Evolutionary conservation across 2,797 vertebrate species (phyloP).

Genomic region (Phrynocephalus vlangalii): DNA sequence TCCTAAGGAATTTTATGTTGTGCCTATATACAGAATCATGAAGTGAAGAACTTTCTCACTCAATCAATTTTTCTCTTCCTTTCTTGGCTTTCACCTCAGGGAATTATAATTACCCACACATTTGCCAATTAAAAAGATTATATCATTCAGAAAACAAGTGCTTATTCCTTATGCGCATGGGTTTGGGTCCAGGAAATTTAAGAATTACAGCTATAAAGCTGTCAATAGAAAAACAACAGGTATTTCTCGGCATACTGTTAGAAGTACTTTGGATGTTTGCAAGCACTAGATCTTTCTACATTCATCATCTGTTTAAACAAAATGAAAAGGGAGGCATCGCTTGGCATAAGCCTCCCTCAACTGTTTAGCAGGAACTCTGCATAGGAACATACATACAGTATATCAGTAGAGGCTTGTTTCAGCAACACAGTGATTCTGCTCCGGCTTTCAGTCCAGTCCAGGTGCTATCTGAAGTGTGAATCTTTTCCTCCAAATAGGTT

Average conservation of each 20-base stretch:
- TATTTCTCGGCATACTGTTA: background rate
- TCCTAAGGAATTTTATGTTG: background rate
- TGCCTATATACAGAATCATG: background rate
- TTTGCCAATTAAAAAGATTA: background rate
- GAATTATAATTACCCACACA: slow-evolving; percentile 11
- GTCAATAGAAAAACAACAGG: background rate
- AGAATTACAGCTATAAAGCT: background rate
- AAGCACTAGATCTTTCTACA: background rate
- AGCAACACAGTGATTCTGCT: too few relatives aligned
- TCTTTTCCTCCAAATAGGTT: too few relatives aligned
- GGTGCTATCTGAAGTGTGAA: too few relatives aligned
- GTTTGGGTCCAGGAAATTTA: background rate
- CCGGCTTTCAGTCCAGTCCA: too few relatives aligned
- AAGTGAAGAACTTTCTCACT: background rate
- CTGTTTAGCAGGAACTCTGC: background rate
- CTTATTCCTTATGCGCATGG: background rate
- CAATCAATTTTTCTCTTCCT: background rate
- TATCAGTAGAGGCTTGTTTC: too few relatives aligned
- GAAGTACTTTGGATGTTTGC: background rate
- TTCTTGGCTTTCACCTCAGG: background rate
- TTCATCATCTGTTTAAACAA: background rate
- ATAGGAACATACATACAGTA: too few relatives aligned
- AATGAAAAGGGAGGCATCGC: background rate
- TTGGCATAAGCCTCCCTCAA: background rate
- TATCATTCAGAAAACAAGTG: slow-evolving; percentile 9